Evolutionary conservation across 2,113 vertebrate genomes (phyloP), one percentile per base, ranked within the genome.

Genomic region (Anoplopoma fimbria): DNA sequence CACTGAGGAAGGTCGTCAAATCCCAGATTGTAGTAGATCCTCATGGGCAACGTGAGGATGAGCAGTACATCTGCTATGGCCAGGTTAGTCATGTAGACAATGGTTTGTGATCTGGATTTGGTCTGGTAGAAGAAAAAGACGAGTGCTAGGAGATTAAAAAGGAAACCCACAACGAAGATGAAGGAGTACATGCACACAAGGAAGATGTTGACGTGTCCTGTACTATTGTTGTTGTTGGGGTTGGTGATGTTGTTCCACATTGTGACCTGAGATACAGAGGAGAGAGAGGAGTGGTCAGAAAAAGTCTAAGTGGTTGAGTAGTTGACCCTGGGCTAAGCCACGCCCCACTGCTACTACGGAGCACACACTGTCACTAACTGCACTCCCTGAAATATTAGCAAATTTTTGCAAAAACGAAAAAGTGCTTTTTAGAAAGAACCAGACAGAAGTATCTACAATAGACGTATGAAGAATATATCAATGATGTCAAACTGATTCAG

Each of bases 61-160:
- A 96, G 84, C 19, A 95, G 73, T 2, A 95, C 27, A 61, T 96
- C 95, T 0, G 92, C 85, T 29, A 90, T 6, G 6, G 93, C 94
- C 64, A 96, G 90, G 79, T 95, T 93, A 77, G 89, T 95, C 95
- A 95, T 96, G 88, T 96, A 96, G 57, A 94, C 45, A 0, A 69
- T 91, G 79, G 94, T 95, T 60, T 93, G 87, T 6, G 95, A 95
- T 38, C 86, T 89, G n/a, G 79, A 78, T 68, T 91, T 89, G 42
- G 13, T 78, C n/a, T 67, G 62, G 14, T 78, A 57, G 61, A 82
- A 84, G 79, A 95, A 94, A 60, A 94, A 70, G 2, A 90, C 74
- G 21, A 95, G 78, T 0, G 94, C 91, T 4, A 58, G 73, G 23
- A 91, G 0, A 69, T 95, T 95, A n/a, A 94, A 84, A 6, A 60